A percentile compares a stretch with the other conserved stretches of the same genome.
These are phyloP conservation scores for Montipora capricornis DNA, from an alignment of 64 coral and sea anemone species.

Conservation along the genomic window DNA sequence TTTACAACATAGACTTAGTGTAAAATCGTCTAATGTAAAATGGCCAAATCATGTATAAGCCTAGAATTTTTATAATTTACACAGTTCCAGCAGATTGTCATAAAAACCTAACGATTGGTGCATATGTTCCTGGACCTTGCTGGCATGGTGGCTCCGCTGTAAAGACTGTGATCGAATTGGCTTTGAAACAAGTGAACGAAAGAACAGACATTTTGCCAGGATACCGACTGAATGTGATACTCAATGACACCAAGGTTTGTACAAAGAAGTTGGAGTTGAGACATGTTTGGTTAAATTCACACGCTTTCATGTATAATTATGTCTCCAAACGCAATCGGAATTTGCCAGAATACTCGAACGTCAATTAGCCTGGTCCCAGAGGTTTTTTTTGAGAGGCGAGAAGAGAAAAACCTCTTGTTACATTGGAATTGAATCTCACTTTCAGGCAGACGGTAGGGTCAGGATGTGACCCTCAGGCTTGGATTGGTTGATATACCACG, in stretches of 20 bases:
- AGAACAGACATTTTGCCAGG: constrained; percentile 55
- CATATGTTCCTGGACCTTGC: constrained; percentile 67
- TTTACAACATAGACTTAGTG: too few species aligned
- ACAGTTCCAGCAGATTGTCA: not conserved
- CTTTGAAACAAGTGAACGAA: constrained; percentile 71
- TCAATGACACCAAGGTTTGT: constrained; percentile 77
- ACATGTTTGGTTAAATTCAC: not conserved
- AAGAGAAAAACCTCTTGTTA: too few species aligned
- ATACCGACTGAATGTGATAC: constrained; percentile 60
- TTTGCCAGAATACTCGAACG: not conserved
- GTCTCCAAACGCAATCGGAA: not conserved
- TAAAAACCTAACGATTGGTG: constrained; percentile 73
- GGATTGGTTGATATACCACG: too few species aligned
- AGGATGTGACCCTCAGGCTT: too few species aligned
- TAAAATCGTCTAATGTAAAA: not conserved
- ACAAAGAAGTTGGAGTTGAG: not conserved
- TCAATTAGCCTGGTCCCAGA: not conserved
- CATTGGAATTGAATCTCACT: too few species aligned
- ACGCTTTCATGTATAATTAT: not conserved
- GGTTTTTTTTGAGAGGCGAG: too few species aligned
- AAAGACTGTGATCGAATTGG: constrained; percentile 45
- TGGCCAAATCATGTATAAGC: not conserved
- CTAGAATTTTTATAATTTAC: not conserved
- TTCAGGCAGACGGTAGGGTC: too few species aligned
- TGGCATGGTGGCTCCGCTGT: constrained; percentile 68